Evolutionary conservation across 1,140 invertebrate species (phyloP).

Genomic region (Papilio aristodemus): DNA sequence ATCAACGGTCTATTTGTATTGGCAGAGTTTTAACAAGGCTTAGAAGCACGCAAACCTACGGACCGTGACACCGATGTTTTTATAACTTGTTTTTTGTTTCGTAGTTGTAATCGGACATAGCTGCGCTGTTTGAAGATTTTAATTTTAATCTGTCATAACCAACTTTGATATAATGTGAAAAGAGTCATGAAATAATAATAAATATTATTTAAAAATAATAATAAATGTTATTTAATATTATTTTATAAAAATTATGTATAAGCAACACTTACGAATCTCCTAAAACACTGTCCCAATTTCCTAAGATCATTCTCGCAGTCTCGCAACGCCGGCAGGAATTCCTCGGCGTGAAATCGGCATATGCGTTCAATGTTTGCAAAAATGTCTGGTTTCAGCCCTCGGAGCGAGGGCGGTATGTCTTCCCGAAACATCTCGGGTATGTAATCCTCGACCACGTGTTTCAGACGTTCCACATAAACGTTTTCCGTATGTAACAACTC

Average conservation of each 20-base stretch:
- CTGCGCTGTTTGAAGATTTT: neutral
- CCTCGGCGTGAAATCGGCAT: slow-evolving; percentile 70
- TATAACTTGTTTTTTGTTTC: slow-evolving; percentile 41
- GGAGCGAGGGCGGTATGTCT: slow-evolving; percentile 55
- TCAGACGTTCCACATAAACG: slow-evolving; percentile 72
- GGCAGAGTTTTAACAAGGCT: slow-evolving; percentile 38
- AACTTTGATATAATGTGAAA: no score
- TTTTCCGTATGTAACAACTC: slow-evolving; percentile 76
- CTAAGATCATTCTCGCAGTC: slow-evolving; percentile 75
- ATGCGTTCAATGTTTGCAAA: slow-evolving; percentile 77
- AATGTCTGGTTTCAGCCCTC: slow-evolving; percentile 65
- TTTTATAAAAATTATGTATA: no score
- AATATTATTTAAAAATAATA: no score
- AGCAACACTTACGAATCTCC: slow-evolving; percentile 68
- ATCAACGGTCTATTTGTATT: slow-evolving; percentile 29
- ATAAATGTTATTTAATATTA: no score
- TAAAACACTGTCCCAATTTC: slow-evolving; percentile 74
- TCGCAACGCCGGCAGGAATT: slow-evolving; percentile 72
- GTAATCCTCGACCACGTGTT: slow-evolving; percentile 76
- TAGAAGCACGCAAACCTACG: slow-evolving; percentile 55
- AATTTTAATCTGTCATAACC: neutral
- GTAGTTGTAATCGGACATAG: slow-evolving; percentile 40
- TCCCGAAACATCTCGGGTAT: slow-evolving; percentile 66
- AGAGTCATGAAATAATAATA: no score
- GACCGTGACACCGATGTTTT: slow-evolving; percentile 64